These are phyloP conservation scores for Varecia variegata DNA, from an alignment of 2,797 vertebrate species.

Conservation along the genomic window DNA sequence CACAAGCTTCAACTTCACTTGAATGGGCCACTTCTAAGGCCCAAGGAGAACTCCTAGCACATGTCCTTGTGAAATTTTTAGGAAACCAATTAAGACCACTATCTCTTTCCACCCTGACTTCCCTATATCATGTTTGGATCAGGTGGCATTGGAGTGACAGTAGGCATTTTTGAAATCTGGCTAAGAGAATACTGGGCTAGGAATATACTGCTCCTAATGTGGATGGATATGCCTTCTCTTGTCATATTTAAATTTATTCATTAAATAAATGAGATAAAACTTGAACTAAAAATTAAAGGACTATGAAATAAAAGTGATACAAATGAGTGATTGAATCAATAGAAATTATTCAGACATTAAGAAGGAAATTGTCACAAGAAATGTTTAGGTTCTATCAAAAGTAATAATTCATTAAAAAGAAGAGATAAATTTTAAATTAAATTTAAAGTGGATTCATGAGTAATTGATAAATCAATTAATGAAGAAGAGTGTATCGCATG, in stretches of 20 bases:
- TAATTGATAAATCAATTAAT: slow-evolving; percentile 20
- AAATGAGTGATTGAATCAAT: neutral
- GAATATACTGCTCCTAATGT: neutral
- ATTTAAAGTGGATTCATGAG: neutral
- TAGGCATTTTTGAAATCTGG: neutral
- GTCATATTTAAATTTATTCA: neutral
- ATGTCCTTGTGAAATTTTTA: neutral
- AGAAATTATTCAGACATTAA: slow-evolving; percentile 4
- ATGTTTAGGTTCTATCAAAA: neutral
- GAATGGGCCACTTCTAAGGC: neutral
- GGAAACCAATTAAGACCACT: neutral
- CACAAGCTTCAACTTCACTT: neutral
- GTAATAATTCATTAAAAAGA: slow-evolving; percentile 1
- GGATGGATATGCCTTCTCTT: neutral
- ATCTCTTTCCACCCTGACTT: neutral
- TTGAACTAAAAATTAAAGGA: neutral
- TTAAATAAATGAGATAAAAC: slow-evolving; percentile 29
- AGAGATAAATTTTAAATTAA: neutral
- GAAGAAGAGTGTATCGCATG: neutral
- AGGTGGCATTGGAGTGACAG: neutral
- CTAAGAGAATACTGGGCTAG: neutral
- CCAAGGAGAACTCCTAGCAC: neutral
- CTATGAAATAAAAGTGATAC: neutral
- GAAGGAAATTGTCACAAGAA: neutral
- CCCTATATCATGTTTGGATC: neutral